Base-by-base conservation (phyloP, 2,888 invertebrate genomes). In the Platypus cylindrus region DNA sequence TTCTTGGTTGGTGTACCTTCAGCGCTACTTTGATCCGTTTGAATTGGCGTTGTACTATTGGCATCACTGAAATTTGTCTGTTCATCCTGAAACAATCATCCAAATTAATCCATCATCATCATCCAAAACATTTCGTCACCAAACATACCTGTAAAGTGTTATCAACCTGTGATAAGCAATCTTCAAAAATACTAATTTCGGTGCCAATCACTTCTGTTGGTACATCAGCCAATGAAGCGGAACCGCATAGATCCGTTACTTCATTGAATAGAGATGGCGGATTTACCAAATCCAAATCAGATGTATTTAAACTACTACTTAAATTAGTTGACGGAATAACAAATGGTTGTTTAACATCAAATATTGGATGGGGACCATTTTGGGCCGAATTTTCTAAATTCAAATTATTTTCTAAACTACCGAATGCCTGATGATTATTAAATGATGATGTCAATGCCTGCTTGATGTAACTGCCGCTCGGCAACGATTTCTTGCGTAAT, bases 1-100 rank as follows among this genome's bases (percentile, higher is more conserved):
- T n/a, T n/a, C 49, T 71, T 75, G 45, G 75, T 78, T 0, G 83
- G 82, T 0, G 83, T 81, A 0, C 80, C 77, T 48, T 84, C 84
- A 0, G 76, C 73, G 30, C 82, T 83, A 51, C 77, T 79, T 14
- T 60, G 54, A 49, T 82, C 80, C 0, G 78, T 74, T n/a, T 74
- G 73, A 18, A 77, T 57, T 0, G 78, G 75, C 1, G 78, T 78
- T 55, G 67, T 3, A 63, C 71, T 52, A 65, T 68, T 47, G 62
- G 68, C 56, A 67, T 66, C 62, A 2, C 60, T 59, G 44, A 56
- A 61, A 37, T 56, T 55, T 0, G 66, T 66, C 3, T 56, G 49
- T 34, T 65, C 62, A n/a, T 48, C 45, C 44, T 49, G 48, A 22
- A 48, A 40, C 15, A 44, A 38, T 71, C 72, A 3, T 71, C 55